Evolutionary conservation across 2,113 vertebrate species (phyloP).

Genomic region (Semnornis frantzii): DNA sequence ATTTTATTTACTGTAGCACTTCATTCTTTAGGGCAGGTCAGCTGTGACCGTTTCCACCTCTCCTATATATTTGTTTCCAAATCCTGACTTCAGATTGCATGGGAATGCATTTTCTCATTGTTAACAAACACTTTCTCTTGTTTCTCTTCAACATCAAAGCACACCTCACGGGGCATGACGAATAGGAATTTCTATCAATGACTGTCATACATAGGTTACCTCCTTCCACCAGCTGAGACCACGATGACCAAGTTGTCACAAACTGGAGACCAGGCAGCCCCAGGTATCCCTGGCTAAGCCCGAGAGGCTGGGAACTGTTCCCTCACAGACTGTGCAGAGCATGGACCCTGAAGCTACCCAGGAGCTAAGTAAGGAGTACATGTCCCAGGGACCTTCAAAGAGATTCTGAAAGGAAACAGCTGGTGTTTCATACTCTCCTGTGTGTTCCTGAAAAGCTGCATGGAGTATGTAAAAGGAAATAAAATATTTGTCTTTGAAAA

Average conservation of each 20-base stretch:
- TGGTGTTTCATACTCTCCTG: slow-evolving; percentile 24
- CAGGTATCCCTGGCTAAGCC: not conserved
- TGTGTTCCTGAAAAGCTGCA: not conserved
- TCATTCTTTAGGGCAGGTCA: not conserved
- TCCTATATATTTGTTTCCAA: not conserved
- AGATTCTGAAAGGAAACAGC: slow-evolving; percentile 45
- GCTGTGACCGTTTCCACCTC: slow-evolving; percentile 1
- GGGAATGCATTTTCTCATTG: not conserved
- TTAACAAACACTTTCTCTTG: not conserved
- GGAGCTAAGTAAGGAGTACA: not conserved
- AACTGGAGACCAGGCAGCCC: not conserved
- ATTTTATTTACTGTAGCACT: not conserved
- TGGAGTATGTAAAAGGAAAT: slow-evolving; percentile 25
- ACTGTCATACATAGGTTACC: not conserved
- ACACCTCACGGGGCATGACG: not conserved
- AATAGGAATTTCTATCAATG: not conserved
- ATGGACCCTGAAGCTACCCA: not conserved
- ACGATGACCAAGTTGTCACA: not conserved
- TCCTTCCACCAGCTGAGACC: not conserved
- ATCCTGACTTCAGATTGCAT: not conserved
- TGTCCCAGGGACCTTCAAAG: slow-evolving; percentile 8
- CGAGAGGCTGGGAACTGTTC: not conserved
- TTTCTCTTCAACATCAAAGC: not conserved
- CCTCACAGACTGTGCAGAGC: not conserved
- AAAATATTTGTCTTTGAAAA: slow-evolving; percentile 37